These are phyloP conservation scores for Chondrosia reniformis DNA, from an alignment of 37 sponge, comb jelly and placozoan genomes.

Conservation along the genomic window DNA sequence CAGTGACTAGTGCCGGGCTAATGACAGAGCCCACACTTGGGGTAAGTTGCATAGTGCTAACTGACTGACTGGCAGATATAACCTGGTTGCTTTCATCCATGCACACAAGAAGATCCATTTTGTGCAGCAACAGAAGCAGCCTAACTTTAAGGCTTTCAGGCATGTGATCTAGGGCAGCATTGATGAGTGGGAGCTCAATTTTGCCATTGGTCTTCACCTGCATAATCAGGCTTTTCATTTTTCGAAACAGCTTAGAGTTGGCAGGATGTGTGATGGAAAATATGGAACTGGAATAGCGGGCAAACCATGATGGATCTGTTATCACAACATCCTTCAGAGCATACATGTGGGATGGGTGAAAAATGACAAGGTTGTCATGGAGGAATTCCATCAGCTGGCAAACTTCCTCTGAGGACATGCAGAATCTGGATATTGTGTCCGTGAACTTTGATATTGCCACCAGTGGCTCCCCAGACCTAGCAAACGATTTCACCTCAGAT, in stretches of 20 bases:
- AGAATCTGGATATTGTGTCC: constrained; percentile 39
- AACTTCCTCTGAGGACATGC: constrained; percentile 37
- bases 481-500: constrained; percentile 34
- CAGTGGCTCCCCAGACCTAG: constrained; percentile 19
- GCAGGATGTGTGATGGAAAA: constrained; percentile 25
- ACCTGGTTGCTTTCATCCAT: background rate
- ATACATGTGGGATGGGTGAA: constrained; percentile 36
- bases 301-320: constrained; percentile 53
- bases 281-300: constrained; percentile 32
- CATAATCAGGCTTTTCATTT: too few species aligned
- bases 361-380: constrained; percentile 50
- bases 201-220: too few species aligned
- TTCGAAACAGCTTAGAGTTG: too few species aligned
- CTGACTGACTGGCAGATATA: background rate
- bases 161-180: too few species aligned
- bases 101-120: constrained; percentile 59
- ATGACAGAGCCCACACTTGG: constrained; percentile 13
- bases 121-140: constrained; percentile 50
- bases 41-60: background rate
- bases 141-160: too few species aligned
- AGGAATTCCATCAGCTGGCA: constrained; percentile 41
- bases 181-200: too few species aligned
- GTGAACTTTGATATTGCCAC: constrained; percentile 32
- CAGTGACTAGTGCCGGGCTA: constrained; percentile 39
- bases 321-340: constrained; percentile 43